These are phyloP conservation scores for Eudasyphora cyanicolor DNA, from an alignment of 2,888 invertebrate species.

Conservation along the genomic window DNA sequence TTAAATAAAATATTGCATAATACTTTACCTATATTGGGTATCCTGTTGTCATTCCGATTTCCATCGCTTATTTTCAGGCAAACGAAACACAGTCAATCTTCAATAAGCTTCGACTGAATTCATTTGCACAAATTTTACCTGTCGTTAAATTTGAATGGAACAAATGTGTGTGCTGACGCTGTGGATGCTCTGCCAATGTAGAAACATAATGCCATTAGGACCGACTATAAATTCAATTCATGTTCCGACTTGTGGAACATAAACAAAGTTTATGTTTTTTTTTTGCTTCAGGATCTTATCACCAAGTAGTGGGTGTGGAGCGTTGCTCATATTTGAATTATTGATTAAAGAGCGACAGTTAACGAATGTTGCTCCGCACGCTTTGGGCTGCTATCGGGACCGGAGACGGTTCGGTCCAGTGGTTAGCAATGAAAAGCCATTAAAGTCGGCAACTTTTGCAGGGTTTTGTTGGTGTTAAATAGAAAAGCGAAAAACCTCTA, in stretches of 20 bases:
- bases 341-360: constrained; percentile 32
- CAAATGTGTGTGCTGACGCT: too few species aligned
- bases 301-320: neutral
- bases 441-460: neutral
- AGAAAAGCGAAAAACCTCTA: constrained; percentile 7
- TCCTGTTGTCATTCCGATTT: too few species aligned
- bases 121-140: neutral
- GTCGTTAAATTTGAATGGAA: neutral
- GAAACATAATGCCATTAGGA: neutral
- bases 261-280: too few species aligned
- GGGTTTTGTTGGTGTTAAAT: neutral
- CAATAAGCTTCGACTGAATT: too few species aligned
- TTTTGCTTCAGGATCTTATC: too few species aligned
- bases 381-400: neutral
- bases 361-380: constrained; percentile 17
- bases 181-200: neutral
- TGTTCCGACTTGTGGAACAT: neutral
- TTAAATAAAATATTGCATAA: too few species aligned
- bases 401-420: neutral
- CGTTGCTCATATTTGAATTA: constrained; percentile 37
- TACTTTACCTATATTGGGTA: too few species aligned
- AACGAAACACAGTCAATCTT: too few species aligned
- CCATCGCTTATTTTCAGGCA: too few species aligned
- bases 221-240: constrained; percentile 26
- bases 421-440: neutral